Percentiles rank a stretch among this genome's conserved stretches.
Conservation (phyloP, 2,888 invertebrate species). For the Trachelus tabidus region DNA sequence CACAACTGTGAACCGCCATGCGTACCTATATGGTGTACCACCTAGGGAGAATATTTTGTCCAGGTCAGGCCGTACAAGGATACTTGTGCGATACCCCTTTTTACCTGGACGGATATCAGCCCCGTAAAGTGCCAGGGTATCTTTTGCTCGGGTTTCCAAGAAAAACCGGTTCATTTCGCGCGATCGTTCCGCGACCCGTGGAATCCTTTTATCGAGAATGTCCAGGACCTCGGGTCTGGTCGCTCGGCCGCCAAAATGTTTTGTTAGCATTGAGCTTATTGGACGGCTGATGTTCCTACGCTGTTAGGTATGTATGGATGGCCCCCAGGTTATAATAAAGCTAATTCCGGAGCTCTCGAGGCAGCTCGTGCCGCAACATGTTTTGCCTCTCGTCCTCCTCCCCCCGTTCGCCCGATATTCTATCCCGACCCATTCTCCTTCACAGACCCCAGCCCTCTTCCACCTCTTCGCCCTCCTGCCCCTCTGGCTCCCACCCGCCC, state of each 20-base stretch:
- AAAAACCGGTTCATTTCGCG: not conserved
- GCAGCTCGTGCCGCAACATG: constrained; percentile 63
- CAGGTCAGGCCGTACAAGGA: not conserved
- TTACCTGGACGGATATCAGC: not conserved
- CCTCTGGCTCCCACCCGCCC: not conserved
- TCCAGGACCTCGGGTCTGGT: constrained; percentile 32
- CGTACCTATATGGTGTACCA: not conserved
- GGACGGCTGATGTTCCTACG: constrained; percentile 53
- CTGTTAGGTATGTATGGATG: constrained; percentile 59
- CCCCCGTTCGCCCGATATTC: constrained; percentile 22
- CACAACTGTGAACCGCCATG: not conserved
- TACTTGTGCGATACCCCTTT: not conserved
- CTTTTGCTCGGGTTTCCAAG: not conserved
- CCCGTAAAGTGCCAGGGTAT: not conserved
- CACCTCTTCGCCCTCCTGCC: not conserved
- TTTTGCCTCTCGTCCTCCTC: constrained; percentile 56
- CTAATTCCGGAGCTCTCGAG: constrained; percentile 64
- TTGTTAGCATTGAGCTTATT: constrained; percentile 57
- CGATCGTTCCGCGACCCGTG: not conserved
- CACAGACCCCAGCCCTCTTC: constrained; percentile 26
- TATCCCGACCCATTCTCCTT: constrained; percentile 16
- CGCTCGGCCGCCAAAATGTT: constrained; percentile 59
- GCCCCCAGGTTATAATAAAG: constrained; percentile 66
- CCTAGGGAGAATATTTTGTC: not conserved
- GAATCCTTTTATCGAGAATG: constrained; percentile 31